These are phyloP conservation scores for Spermophilus dauricus DNA, from an alignment of 2,113 vertebrate genomes.

Conservation along the genomic window DNA sequence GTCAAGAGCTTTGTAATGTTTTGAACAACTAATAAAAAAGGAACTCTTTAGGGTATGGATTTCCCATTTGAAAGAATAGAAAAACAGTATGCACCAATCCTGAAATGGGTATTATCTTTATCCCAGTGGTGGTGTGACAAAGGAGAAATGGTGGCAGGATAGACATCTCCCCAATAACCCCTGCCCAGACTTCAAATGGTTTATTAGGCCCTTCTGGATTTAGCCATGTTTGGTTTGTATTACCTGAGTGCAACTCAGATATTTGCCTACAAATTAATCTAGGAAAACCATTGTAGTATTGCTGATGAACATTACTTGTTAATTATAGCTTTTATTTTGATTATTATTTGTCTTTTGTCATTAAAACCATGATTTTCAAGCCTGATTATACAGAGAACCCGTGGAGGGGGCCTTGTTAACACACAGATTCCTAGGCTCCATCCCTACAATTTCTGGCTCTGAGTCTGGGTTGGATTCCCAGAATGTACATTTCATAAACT, in stretches of 20 bases:
- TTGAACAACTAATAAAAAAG: no score
- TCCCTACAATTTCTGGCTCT: background rate
- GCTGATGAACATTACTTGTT: background rate
- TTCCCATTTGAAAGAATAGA: background rate
- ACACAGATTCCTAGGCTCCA: background rate
- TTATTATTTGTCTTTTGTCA: background rate
- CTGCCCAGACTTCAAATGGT: background rate
- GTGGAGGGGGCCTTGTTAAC: background rate
- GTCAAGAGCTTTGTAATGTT: no score
- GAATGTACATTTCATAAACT: background rate
- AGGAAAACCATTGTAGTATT: background rate
- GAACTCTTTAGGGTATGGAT: background rate
- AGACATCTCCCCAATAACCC: background rate
- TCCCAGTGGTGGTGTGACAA: background rate
- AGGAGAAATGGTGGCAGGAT: background rate
- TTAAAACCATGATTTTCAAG: background rate
- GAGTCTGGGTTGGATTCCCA: background rate
- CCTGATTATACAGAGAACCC: background rate
- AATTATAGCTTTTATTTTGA: slow-evolving; percentile 7
- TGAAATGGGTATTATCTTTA: background rate
- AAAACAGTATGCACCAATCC: background rate
- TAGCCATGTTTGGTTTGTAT: slow-evolving; percentile 26
- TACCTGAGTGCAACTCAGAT: slow-evolving; percentile 28
- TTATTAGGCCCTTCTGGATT: background rate
- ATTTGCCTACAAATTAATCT: slow-evolving; percentile 53